Evolutionary conservation across 1,140 invertebrate genomes (phyloP).

Genomic region (Propsilocerus akamusi): DNA sequence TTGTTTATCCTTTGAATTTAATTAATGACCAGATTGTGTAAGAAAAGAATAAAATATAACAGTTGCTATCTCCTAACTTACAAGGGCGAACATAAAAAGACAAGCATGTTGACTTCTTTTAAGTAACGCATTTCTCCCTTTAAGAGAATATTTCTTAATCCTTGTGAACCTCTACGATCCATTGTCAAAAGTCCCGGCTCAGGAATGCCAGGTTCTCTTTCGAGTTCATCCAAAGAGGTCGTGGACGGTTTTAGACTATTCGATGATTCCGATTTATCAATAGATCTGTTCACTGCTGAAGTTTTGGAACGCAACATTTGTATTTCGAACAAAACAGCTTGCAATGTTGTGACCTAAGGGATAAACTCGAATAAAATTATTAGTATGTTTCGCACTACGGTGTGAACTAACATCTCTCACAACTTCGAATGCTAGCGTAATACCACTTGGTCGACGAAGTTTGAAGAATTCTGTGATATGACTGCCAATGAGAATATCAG

Average conservation of each 20-base stretch:
- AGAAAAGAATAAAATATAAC: not conserved
- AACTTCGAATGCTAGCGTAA: conserved; percentile 52
- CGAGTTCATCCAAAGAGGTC: too few relatives aligned
- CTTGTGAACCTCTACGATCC: conserved; percentile 45
- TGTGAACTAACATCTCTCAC: conserved; percentile 24
- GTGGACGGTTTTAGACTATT: too few relatives aligned
- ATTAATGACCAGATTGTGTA: not conserved
- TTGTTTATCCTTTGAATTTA: conserved; percentile 49
- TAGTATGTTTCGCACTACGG: not conserved
- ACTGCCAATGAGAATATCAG: conserved; percentile 33
- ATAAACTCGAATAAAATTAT: not conserved
- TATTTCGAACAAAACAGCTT: conserved; percentile 56
- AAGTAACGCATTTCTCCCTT: conserved; percentile 76
- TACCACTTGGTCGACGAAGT: conserved; percentile 50
- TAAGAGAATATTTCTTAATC: conserved; percentile 44
- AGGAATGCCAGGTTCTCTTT: conserved; percentile 8
- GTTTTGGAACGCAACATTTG: conserved; percentile 33
- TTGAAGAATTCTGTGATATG: conserved; percentile 44
- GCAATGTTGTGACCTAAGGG: conserved; percentile 42
- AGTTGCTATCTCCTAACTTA: conserved; percentile 30
- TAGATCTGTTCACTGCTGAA: not conserved
- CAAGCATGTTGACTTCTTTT: conserved; percentile 53
- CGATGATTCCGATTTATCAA: too few relatives aligned
- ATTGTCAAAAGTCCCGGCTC: conserved; percentile 14
- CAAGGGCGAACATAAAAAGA: conserved; percentile 73